Evolutionary conservation across 2,888 invertebrate species (phyloP).

Genomic region (Pterobdella sp.): DNA sequence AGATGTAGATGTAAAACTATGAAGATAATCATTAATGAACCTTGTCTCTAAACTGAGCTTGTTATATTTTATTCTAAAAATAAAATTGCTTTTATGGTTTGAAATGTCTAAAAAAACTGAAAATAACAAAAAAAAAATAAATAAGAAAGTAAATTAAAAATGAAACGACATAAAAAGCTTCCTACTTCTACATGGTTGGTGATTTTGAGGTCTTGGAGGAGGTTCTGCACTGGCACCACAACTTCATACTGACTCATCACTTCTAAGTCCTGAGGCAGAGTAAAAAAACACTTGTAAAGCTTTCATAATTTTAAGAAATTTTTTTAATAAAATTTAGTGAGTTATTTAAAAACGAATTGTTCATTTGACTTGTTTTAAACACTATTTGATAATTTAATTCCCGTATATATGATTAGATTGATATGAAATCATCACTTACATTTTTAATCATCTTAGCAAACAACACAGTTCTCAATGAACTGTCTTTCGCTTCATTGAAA

Average conservation of each 20-base stretch:
- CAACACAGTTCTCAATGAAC: slow-evolving; percentile 69
- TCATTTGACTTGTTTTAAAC: too few species aligned
- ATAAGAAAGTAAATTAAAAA: too few species aligned
- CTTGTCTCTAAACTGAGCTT: too few species aligned
- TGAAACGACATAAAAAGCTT: too few species aligned
- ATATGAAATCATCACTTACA: slow-evolving; percentile 39
- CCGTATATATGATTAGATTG: neutral
- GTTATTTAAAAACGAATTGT: too few species aligned
- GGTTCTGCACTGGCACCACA: slow-evolving; percentile 47
- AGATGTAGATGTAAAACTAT: too few species aligned
- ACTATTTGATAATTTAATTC: neutral
- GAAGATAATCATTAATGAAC: too few species aligned
- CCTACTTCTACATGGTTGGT: slow-evolving; percentile 52
- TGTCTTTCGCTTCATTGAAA: slow-evolving; percentile 70
- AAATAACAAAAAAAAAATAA: too few species aligned
- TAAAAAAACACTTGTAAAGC: neutral
- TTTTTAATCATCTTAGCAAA: slow-evolving; percentile 70
- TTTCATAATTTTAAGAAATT: neutral
- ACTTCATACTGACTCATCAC: slow-evolving; percentile 53
- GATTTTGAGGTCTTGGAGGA: slow-evolving; percentile 53
- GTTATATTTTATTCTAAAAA: too few species aligned
- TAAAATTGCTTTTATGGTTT: too few species aligned
- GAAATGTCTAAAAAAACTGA: too few species aligned
- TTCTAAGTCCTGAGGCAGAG: slow-evolving; percentile 57
- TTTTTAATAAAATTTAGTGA: too few species aligned